Conservation (phyloP, 2,113 vertebrate genomes). For the Menura novaehollandiae region DNA sequence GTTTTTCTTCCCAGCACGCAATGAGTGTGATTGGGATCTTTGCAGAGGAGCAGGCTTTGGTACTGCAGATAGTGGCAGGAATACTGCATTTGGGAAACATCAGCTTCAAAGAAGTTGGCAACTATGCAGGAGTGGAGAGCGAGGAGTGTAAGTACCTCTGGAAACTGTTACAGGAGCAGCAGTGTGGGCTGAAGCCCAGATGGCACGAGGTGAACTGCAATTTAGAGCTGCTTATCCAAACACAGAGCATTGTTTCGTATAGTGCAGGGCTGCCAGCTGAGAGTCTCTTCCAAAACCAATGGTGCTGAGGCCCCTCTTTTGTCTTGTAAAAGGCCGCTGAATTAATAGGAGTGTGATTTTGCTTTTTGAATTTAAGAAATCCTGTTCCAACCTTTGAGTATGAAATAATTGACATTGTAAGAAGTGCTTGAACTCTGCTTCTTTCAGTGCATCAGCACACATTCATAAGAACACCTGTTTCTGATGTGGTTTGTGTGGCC, state of each 20-base stretch:
- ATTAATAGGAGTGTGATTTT: not conserved
- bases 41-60: constrained; percentile 81
- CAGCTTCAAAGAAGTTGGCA: constrained; percentile 92
- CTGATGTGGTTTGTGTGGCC: not conserved
- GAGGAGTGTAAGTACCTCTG: constrained; percentile 88
- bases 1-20: constrained; percentile 80
- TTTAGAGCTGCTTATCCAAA: not conserved
- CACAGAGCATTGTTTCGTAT: not conserved
- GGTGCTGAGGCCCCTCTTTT: not conserved
- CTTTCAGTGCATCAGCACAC: not conserved
- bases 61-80: constrained; percentile 94
- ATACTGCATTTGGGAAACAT: constrained; percentile 95
- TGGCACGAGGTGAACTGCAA: not conserved
- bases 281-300: not conserved
- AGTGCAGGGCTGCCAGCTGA: not conserved
- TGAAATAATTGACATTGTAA: not conserved
- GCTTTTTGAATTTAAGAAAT: not conserved
- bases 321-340: not conserved
- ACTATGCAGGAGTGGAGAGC: constrained; percentile 95
- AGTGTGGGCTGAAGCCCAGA: not conserved
- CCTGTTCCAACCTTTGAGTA: not conserved
- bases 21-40: constrained; percentile 97
- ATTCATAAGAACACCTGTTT: not conserved
- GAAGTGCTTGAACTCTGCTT: not conserved
- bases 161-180: not conserved